Evolutionary conservation across 2,797 vertebrate genomes (phyloP), one percentile per base, ranked within the genome.

Genomic region (Telmatherina bonti): DNA sequence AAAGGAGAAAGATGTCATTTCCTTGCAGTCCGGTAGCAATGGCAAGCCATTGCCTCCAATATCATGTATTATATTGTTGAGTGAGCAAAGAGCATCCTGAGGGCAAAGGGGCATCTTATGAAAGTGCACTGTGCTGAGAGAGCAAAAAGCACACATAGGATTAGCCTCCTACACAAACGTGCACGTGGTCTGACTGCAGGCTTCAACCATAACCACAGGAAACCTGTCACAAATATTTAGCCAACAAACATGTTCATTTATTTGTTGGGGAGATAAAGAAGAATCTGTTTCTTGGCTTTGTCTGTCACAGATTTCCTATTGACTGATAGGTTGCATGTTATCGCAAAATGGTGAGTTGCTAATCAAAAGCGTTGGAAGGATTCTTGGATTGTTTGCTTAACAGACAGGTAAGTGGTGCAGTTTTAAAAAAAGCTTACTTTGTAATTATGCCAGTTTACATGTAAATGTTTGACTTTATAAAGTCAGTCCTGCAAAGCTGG

Each of bases 11-110:
- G 65, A 77, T 26, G 60, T 73, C 78, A 70, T 88, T 80, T 81
- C 43, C n/a, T 31, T 65, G 80, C 71, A 7, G 69, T 63, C 70
- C 76, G 47, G 76, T 51, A 24, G 53, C 41, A 86, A 84, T 67
- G 81, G 63, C 74, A 79, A 64, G 67, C 79, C 82, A 76, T 78
- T 64, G 38, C 81, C 71, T 84, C 70, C 67, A 72, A 60, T 78
- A 41, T 72, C 62, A n/a, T 59, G 68, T 53, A 70, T 88, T 89
- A 88, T 74, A 85, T 78, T 88, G 85, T 83, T 78, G 88, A 93
- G 81, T 73, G 92, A 85, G 85, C 89, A 88, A 81, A 92, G 86
- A 91, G 91, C 88, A 73, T 88, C 90, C 89, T 31, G 57, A 27
- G 90, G 90, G 76, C 86, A 83, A 64, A 22, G 4, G 82, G 78